phyloP scores from a whole-genome alignment of 2,797 vertebrate species.

The Chiroxiphia lanceolata region DNA sequence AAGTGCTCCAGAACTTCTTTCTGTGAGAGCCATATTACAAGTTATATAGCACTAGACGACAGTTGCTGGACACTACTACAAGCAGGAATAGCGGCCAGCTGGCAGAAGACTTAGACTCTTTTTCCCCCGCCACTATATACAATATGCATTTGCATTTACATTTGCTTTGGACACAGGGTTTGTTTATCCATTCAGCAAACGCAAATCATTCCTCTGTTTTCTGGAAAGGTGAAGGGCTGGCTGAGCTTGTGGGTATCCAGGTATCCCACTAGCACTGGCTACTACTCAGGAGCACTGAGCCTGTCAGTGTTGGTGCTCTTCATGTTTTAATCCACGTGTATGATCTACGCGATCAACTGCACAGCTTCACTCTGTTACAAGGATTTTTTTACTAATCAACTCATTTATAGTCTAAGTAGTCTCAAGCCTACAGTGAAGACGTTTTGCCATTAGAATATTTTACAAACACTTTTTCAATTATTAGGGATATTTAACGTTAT shows the following conservation, averaged over 20 bases:
- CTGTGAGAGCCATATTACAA: not conserved
- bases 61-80: not conserved
- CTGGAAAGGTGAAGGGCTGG: not conserved
- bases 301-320: not conserved
- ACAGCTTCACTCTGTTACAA: not conserved
- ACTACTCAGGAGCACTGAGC: not conserved
- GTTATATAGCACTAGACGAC: not conserved
- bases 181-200: not conserved
- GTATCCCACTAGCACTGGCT: not conserved
- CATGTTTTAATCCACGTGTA: not conserved
- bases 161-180: not conserved
- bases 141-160: not conserved
- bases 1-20: not conserved
- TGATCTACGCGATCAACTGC: not conserved
- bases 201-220: not conserved
- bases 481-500: conserved; percentile 46
- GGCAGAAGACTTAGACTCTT: not conserved
- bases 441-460: not conserved
- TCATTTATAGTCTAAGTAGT: conserved; percentile 16
- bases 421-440: conserved; percentile 9
- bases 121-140: fast-evolving
- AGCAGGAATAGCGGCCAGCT: fast-evolving
- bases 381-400: not conserved
- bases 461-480: conserved; percentile 35
- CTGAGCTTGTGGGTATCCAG: not conserved